Evolutionary conservation across 2,888 invertebrate genomes (phyloP), one percentile per base, ranked within the genome.

Genomic region (Melieria picta): DNA sequence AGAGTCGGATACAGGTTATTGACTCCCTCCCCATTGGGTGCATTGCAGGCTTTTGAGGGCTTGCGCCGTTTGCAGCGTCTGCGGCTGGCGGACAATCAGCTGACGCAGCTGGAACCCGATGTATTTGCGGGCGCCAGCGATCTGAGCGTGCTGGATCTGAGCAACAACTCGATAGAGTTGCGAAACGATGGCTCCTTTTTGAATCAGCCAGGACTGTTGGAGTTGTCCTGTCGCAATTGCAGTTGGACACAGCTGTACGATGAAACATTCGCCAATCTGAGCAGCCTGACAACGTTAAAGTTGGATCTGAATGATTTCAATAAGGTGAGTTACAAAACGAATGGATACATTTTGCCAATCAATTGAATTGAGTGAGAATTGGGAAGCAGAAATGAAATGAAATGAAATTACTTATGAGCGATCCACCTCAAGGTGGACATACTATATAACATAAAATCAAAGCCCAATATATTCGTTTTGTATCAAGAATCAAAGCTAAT

Each of bases 191-290:
- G 80, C 1, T 80, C 84, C 5, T 83, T 88, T 74, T 74, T 87
- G 7, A 84, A 83, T 79, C 83, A 84, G 60, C 83, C 85, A 13
- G 77, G 78, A 13, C 78, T 88, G 30, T 73, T 78, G 62, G 82
- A 86, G 55, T 79, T 88, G 9, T 80, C 81, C 61, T 81, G 88
- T 71, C 83, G 83, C 5, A 82, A 85, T 62, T 87, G 87, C 76
- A 83, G 83, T 68, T 82, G 88, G 78, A 80, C 80, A 0, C 76
- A 82, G 62, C 65, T 88, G 52, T 83, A 85, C 66, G 81, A 82
- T 50, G 80, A 85, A 42, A 84, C 85, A 10, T 87, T 88, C 73
- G 76, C 75, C 43, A 86, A 85, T 66, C 78, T 86, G 75, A 81
- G 80, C 13, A 77, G 81, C 43, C 78, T 88, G 62, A 82, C 80